Base-by-base conservation (phyloP, 2,797 vertebrate species). In the Margarornis squamiger region DNA sequence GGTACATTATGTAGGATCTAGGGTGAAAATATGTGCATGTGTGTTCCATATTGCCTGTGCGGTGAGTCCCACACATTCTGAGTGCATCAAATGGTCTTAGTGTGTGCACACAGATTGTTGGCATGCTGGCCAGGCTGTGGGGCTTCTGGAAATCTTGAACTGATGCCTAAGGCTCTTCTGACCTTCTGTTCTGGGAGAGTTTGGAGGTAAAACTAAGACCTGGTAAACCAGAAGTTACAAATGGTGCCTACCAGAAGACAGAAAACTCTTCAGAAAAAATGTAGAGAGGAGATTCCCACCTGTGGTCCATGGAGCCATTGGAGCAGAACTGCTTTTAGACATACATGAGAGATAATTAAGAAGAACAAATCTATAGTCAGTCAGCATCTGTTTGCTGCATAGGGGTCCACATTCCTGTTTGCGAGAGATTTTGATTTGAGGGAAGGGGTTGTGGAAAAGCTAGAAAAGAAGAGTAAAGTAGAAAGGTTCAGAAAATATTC, bases 121-220 rank as follows among this genome's bases (percentile, higher is more conserved):
- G 84, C 84, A 24, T 1, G 7, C 81, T 89, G 87, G 59, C 39
- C 5, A 2, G 74, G 54, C 84, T 91, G 58, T 34, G 67, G 38
- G 86, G 94, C 89, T 89, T 85, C 91, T 92, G 63, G 78, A 91
- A 85, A 59, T 82, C 84, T 92, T 94, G 89, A 84, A 86, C 8
- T 4, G 6, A 15, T 95, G 88, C 90, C 93, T 83, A 21, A 83
- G 54, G 19, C 39, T 83, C 49, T 75, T 91, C 61, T 74, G 88
- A 57, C 71, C 41, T 86, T 46, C 41, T 84, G 9, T 81, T 92
- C 57, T 86, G 62, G 23, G 65, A 90, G 48, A 9, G 5, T 6
- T 90, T 14, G 19, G 18, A 39, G 61, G 9, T 8, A 82, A 30
- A 80, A 86, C 11, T 2, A 55, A 34, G 65, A 62, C 24, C 43